Percentiles rank a stretch among this genome's conserved stretches.
phyloP scores from a whole-genome alignment of 2,797 vertebrate genomes.

The Pelobates cultripes region DNA sequence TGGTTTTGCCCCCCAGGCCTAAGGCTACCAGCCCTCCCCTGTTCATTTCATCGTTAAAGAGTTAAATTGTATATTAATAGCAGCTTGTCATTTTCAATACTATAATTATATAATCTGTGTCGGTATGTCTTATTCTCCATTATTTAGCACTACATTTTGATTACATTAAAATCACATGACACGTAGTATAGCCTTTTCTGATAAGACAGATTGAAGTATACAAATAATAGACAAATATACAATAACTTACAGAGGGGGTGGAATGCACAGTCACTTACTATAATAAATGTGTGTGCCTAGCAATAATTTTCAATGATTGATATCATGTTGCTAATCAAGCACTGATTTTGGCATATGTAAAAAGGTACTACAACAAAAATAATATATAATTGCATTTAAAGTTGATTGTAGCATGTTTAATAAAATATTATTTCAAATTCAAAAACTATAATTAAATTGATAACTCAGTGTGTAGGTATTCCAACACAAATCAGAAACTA shows the following conservation, averaged over 20 bases:
- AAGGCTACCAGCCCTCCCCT: too few species aligned
- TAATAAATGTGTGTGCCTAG: not conserved
- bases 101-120: not conserved
- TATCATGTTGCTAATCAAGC: not conserved
- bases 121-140: not conserved
- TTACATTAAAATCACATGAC: not conserved
- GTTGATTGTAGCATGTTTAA: too few species aligned
- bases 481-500: too few species aligned
- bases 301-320: not conserved
- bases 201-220: conserved; percentile 1
- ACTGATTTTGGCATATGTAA: not conserved
- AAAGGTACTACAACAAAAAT: not conserved
- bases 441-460: too few species aligned
- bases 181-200: not conserved
- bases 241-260: not conserved
- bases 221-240: conserved; percentile 10
- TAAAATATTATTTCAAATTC: too few species aligned
- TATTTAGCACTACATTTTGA: conserved; percentile 3
- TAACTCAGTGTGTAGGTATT: too few species aligned
- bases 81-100: not conserved
- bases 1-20: too few species aligned
- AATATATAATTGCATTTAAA: not conserved
- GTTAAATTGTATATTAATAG: not conserved
- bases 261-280: not conserved
- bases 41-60: too few species aligned